These are phyloP conservation scores for Proales similis DNA, from an alignment of 1,140 invertebrate species.

Conservation along the genomic window DNA sequence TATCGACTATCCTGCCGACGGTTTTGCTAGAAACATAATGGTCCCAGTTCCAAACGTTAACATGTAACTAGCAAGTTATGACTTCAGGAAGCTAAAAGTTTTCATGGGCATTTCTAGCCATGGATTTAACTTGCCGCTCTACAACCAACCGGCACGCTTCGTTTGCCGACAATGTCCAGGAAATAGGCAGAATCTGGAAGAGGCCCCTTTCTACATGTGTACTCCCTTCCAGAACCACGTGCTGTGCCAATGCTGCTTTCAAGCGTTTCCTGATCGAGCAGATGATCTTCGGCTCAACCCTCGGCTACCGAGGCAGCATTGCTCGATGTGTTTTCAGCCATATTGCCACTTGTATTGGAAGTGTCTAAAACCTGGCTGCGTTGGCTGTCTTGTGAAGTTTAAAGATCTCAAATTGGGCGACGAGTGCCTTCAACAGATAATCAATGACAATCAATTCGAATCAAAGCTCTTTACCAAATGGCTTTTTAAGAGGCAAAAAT, in stretches of 20 bases:
- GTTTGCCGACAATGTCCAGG: constrained; percentile 27
- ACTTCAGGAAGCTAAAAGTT: constrained; percentile 9
- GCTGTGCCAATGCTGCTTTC: constrained; percentile 48
- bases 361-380: constrained; percentile 46
- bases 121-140: constrained; percentile 37
- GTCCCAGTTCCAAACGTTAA: constrained; percentile 27
- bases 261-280: constrained; percentile 47
- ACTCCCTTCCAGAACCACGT: constrained; percentile 43
- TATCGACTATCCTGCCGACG: neutral
- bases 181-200: constrained; percentile 41
- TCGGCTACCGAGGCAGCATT: constrained; percentile 42
- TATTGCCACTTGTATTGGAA: constrained; percentile 52
- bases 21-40: neutral
- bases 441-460: constrained; percentile 47
- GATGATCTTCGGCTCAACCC: constrained; percentile 9
- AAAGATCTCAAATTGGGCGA: constrained; percentile 48
- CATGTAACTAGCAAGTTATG: no score
- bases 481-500: constrained; percentile 41
- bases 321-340: constrained; percentile 44
- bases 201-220: constrained; percentile 42
- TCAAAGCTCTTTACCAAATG: constrained; percentile 48
- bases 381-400: constrained; percentile 46
- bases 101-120: neutral
- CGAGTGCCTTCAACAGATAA: constrained; percentile 42
- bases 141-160: constrained; percentile 28